These are phyloP conservation scores for Drosophila sp. DNA, from an alignment of 1,140 invertebrate genomes.

Conservation along the genomic window DNA sequence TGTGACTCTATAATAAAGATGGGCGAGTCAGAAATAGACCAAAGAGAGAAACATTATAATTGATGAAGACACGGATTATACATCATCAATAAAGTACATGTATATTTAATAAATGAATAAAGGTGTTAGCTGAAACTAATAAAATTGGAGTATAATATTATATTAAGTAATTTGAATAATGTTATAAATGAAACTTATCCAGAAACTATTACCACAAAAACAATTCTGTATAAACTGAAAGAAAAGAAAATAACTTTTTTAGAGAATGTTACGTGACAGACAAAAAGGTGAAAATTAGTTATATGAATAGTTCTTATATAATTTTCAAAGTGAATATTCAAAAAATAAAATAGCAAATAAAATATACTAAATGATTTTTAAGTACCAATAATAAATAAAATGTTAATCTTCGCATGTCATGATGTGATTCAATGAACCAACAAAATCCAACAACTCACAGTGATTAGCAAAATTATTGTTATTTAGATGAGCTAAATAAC, in stretches of 20 bases:
- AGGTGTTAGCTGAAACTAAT: neutral
- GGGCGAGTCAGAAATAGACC: neutral
- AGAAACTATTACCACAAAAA: no score
- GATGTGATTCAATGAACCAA: constrained; percentile 16
- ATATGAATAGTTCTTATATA: neutral
- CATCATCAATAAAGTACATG: neutral
- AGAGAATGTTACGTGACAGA: no score
- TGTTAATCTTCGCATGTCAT: constrained; percentile 21
- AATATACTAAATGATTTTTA: constrained; percentile 2
- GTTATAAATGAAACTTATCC: no score
- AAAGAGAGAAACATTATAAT: neutral
- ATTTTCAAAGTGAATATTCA: neutral
- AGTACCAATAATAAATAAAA: constrained; percentile 13
- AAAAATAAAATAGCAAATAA: neutral
- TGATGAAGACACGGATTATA: neutral
- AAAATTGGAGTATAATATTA: no score
- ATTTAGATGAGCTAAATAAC: constrained; percentile 13
- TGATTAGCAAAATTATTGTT: constrained; percentile 17
- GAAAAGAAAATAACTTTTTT: no score
- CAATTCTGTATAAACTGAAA: no score
- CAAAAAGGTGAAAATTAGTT: neutral
- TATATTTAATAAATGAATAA: neutral
- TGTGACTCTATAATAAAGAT: constrained; percentile 1
- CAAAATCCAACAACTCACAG: constrained; percentile 9
- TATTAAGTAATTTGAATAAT: no score